phyloP scores from a whole-genome alignment of 2,888 invertebrate species.

The Aphodius sticticus region DNA sequence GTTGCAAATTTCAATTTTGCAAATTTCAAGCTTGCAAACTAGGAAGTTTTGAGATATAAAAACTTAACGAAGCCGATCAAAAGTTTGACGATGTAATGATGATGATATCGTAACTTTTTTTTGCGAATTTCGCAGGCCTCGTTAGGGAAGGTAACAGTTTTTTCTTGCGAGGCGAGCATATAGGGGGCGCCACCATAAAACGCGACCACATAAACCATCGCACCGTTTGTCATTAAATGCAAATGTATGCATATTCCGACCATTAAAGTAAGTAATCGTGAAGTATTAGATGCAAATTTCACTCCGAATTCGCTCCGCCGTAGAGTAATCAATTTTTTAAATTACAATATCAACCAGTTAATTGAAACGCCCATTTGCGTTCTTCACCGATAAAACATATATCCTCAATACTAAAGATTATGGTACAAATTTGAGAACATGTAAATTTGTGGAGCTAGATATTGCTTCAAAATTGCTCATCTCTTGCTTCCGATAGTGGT shows the following conservation, averaged over 20 bases:
- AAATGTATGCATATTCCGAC: not conserved
- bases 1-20: too few relatives aligned
- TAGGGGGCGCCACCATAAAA: not conserved
- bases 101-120: not conserved
- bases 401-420: too few relatives aligned
- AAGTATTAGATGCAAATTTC: constrained; percentile 4
- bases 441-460: too few relatives aligned
- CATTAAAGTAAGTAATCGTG: not conserved
- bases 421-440: too few relatives aligned
- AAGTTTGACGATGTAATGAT: not conserved
- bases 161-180: not conserved
- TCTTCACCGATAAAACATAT: too few relatives aligned
- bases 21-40: not conserved
- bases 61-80: not conserved
- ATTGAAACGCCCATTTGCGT: not conserved
- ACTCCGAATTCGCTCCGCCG: not conserved
- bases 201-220: not conserved
- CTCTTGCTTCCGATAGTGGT: too few relatives aligned
- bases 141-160: not conserved
- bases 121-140: not conserved
- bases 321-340: not conserved
- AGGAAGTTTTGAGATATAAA: not conserved
- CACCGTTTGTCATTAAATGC: not conserved
- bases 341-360: not conserved
- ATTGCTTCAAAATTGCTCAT: too few relatives aligned